Base-by-base conservation (phyloP, 2,113 vertebrate species). In the Microtus oregoni region DNA sequence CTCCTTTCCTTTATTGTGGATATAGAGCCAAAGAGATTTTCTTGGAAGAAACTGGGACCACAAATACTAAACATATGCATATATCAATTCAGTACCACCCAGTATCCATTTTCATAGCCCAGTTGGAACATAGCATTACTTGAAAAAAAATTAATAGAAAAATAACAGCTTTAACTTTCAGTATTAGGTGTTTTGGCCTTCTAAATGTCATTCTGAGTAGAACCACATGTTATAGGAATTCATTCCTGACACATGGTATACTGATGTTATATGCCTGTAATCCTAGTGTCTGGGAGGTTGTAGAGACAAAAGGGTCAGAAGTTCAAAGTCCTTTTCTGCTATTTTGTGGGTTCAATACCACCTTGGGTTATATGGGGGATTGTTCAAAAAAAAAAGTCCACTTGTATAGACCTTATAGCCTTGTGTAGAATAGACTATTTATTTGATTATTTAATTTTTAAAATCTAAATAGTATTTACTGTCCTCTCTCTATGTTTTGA, bases 161-260 rank as follows among this genome's bases (percentile, higher is more conserved):
- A 96, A 94, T 94, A 94, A 85, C 3, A 95, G 41, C 20, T 86
- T 94, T 68, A 55, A 7, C 91, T 94, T 97, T 86, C 61, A 82
- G 78, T 90, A 58, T 90, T 86, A 78, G 22, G 81, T 85, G 13
- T 65, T 92, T 86, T 86, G 44, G 38, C 86, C 22, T 95, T 92
- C 58, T 86, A 20, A 19, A 47, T 73, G 10, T 76, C 68, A 83
- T 68, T 96, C n/a, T 89, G 47, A 94, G 88, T 93, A 9, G 44
- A 97, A 83, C 19, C 41, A 89, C 24, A 88, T 95, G 41, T 90
- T 91, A 81, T 0, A 90, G 88, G 96, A 90, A 90, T 61, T 89
- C 0, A 1, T 91, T 70, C 12, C 30, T 87, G 6, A 70, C 32
- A 50, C 32, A 52, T 3, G 7, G 20, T 70, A 26, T 70, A 32